These are phyloP conservation scores for Dreissena rostriformis DNA, from an alignment of 1,140 invertebrate genomes.

Conservation along the genomic window DNA sequence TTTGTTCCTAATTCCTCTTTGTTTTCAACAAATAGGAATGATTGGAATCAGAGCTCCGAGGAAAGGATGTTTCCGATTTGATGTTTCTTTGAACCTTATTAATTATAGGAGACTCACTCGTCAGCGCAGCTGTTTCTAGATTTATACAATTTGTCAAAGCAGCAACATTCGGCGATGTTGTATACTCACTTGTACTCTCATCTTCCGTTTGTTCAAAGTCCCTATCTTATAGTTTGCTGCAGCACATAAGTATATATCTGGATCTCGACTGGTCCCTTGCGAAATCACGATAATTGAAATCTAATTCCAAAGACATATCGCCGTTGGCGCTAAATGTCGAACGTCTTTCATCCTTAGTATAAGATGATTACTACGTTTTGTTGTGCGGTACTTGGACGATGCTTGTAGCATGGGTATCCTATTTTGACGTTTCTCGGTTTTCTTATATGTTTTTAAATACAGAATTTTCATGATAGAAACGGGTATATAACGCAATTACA, in stretches of 20 bases:
- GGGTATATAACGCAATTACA: slow-evolving; percentile 98
- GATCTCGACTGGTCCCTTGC: slow-evolving; percentile 47
- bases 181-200: slow-evolving; percentile 74
- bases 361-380: too few relatives aligned
- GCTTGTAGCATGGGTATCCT: slow-evolving; percentile 97
- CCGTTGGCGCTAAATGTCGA: slow-evolving; percentile 36
- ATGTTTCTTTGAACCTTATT: too few relatives aligned
- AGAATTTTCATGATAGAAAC: slow-evolving; percentile 84
- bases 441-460: slow-evolving; percentile 91
- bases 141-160: too few relatives aligned
- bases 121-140: too few relatives aligned
- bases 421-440: slow-evolving; percentile 95
- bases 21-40: neutral
- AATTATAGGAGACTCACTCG: too few relatives aligned
- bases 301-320: slow-evolving; percentile 18
- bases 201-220: slow-evolving; percentile 77
- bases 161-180: slow-evolving; percentile 62
- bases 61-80: too few relatives aligned
- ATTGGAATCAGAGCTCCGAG: neutral
- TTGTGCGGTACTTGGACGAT: slow-evolving; percentile 81
- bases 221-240: slow-evolving; percentile 76
- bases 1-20: slow-evolving; percentile 19
- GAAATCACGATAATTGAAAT: slow-evolving; percentile 52
- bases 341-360: slow-evolving; percentile 21
- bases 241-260: slow-evolving; percentile 55